Evolutionary conservation across 2,113 vertebrate genomes (phyloP), one percentile per base, ranked within the genome.

Genomic region (Thinocorus orbignyianus): DNA sequence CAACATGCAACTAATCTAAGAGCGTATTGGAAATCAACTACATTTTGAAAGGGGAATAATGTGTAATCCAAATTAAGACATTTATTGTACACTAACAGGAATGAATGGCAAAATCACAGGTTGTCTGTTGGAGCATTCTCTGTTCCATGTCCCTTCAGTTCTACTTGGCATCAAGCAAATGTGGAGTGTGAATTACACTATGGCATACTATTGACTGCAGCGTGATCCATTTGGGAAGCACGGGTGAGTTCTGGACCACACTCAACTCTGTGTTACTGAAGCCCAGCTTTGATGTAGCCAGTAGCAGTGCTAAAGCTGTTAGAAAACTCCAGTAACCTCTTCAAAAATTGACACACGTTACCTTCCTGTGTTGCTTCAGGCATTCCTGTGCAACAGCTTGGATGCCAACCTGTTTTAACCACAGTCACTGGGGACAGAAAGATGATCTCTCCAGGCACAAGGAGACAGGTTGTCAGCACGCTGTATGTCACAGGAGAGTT

Each of bases 361-460:
- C 48, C 39, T 86, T 70, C 14, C 15, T 2, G 2, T 31, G 7
- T 20, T 41, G 25, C 14, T 37, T 79, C 14, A 46, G 41, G 41
- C 3, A 3, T 20, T 44, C n/a, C 61, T 33, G 24, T 17, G 22
- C 51, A 78, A 55, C 20, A 39, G 25, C 11, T 77, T 26, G 66
- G 61, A 9, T 44, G 46, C 28, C 13, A 26, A 8, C 44, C 48
- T 0, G 0, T 28, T 3, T 18, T 48, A 11, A 3, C 26, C 16
- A 4, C 23, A 7, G 54, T 17, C 24, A 1, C 23, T 22, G 74
- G 17, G 30, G 64, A 26, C 13, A 41, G 55, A 17, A 57, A 57
- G 31, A 9, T 11, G 22, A 66, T 24, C 8, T 31, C 11, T 41
- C 19, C 9, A 57, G 19, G 55, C 46, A 41, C 10, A 15, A 44